Conservation (phyloP, 2,888 invertebrate genomes). For the Stictocephala bisonia region DNA sequence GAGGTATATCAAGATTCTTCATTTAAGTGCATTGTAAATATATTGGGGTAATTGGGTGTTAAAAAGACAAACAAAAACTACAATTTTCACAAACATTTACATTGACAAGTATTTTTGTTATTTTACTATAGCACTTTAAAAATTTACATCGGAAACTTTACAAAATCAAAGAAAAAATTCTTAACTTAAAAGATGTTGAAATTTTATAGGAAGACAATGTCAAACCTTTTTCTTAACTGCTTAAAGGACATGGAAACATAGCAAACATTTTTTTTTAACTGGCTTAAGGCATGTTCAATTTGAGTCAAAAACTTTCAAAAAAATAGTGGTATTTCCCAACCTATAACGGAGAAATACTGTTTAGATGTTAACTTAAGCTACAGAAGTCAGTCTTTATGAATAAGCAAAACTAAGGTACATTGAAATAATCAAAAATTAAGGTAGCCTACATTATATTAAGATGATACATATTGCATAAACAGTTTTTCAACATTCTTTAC, state of each 20-base stretch:
- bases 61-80: background rate
- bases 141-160: background rate
- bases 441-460: no score
- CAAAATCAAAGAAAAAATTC: background rate
- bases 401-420: background rate
- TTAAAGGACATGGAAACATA: background rate
- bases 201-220: background rate
- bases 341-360: no score
- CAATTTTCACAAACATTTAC: background rate
- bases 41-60: background rate
- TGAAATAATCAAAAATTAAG: background rate
- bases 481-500: background rate
- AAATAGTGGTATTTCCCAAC: no score
- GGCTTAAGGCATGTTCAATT: no score
- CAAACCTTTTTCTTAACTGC: background rate
- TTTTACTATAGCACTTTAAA: background rate
- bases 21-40: background rate
- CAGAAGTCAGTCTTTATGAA: no score
- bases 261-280: no score
- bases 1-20: background rate
- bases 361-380: no score
- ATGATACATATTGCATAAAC: no score
- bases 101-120: background rate
- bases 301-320: no score
- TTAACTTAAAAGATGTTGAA: no score